Evolutionary conservation across 1,140 invertebrate species (phyloP).

Genomic region (Andrena cerasifolii): DNA sequence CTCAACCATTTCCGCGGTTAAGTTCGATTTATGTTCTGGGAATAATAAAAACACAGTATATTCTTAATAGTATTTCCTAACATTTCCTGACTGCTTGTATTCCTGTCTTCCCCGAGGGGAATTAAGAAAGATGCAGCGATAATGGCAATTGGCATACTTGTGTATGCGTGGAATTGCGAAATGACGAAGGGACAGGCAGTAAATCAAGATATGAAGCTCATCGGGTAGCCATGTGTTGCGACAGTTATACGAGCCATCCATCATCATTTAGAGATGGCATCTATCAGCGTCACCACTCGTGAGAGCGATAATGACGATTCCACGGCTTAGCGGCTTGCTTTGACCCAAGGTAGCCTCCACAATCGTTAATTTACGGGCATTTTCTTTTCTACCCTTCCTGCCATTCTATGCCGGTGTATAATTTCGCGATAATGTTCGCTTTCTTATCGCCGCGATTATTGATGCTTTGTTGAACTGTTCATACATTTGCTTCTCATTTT

Average conservation of each 20-base stretch:
- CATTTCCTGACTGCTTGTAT: slow-evolving; percentile 1
- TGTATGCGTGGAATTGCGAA: slow-evolving; percentile 62
- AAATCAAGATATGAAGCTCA: slow-evolving; percentile 77
- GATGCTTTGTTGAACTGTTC: neutral
- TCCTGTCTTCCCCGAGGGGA: neutral
- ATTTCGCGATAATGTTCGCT: neutral
- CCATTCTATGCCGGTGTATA: neutral
- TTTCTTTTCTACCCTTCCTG: slow-evolving; percentile 34
- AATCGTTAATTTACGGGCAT: slow-evolving; percentile 70
- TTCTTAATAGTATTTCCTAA: neutral
- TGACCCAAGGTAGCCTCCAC: slow-evolving; percentile 63
- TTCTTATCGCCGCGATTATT: neutral
- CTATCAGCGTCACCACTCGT: slow-evolving; percentile 72
- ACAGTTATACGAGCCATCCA: slow-evolving; percentile 78
- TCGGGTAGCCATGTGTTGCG: slow-evolving; percentile 74
- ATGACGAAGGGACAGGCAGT: slow-evolving; percentile 70
- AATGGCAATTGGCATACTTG: slow-evolving; percentile 43
- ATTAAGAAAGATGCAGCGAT: slow-evolving; percentile 51
- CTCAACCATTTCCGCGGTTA: too few species aligned
- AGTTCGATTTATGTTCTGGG: too few species aligned
- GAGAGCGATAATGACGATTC: slow-evolving; percentile 74
- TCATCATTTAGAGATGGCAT: slow-evolving; percentile 77
- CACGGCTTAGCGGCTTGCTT: slow-evolving; percentile 69
- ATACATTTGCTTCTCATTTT: neutral
- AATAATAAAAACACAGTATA: neutral